These are phyloP conservation scores for Peromyscus aztecus DNA, from an alignment of 2,797 vertebrate species.

Conservation along the genomic window DNA sequence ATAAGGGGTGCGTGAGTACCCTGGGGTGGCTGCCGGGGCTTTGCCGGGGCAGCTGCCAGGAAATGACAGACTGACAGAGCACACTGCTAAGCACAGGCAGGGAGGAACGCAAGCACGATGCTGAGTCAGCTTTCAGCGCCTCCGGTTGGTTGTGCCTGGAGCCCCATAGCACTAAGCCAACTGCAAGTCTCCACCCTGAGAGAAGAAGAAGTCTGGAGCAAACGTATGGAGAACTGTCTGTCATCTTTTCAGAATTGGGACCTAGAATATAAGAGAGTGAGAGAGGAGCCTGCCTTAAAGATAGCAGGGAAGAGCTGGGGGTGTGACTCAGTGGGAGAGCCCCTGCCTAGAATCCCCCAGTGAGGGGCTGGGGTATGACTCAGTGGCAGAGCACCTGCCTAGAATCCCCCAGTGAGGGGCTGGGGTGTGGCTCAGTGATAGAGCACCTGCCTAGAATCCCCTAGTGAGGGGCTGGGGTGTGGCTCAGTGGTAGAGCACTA, in stretches of 20 bases:
- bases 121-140: not conserved
- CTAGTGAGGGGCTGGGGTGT: not conserved
- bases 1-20: not conserved
- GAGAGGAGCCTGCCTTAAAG: not conserved
- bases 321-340: too few species aligned
- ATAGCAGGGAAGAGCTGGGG: not conserved
- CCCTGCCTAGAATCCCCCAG: too few species aligned
- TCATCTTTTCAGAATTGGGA: not conserved
- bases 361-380: too few species aligned
- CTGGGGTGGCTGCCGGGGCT: not conserved
- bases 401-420: not conserved
- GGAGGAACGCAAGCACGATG: too few species aligned
- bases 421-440: too few species aligned
- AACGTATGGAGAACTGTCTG: not conserved
- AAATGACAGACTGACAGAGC: not conserved
- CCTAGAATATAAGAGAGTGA: not conserved
- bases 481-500: not conserved
- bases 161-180: not conserved
- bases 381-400: not conserved
- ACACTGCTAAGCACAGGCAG: accelerated
- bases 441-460: too few species aligned
- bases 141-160: not conserved
- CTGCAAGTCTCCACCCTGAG: not conserved
- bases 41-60: not conserved
- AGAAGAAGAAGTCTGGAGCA: not conserved